Evolutionary conservation across 2,113 vertebrate species (phyloP), one percentile per base, ranked within the genome.

Genomic region (Vulpes lagopus): DNA sequence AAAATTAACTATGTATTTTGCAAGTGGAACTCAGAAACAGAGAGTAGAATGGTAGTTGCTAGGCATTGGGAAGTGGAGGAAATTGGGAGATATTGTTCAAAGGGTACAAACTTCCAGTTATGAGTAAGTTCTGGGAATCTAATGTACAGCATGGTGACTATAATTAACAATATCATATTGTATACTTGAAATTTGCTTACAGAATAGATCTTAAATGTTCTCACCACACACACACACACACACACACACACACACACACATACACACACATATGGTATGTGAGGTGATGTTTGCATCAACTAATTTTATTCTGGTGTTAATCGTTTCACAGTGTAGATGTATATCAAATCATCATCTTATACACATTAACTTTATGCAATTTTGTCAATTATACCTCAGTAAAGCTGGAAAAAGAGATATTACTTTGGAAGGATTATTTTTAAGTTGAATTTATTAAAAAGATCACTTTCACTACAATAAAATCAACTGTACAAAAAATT

Each of bases 1-100:
- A 85, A 80, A 49, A 19, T 65, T 53, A 55, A 38, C 35, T 86
- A 25, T 79, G 12, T 96, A 76, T 62, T 91, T 95, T 95, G n/a
- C 20, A 89, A 71, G 15, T 57, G 12, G 64, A 38, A 78, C 5
- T 73, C 43, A 71, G 17, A 93, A 49, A 82, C 38, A 76, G 3
- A 22, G 19, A 65, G 35, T 35, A 74, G 35, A 92, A 49, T 22
- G 9, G 22, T 19, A 67, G 11, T 67, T 95, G 38, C 19, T 73
- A 22, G 27, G 43, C 8, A 9, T 51, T 59, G 4, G 49, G 11
- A 23, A n/a, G 4, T 30, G 60, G 20, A 22, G 35, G 38, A 38
- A 30, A 67, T 38, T 35, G 16, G 49, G 20, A 43, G n/a, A 49
- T 88, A 1, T 57, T n/a, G 16, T 23, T 49, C 30, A 71, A 60